Conservation (phyloP, 2,888 invertebrate genomes). For the Halictus quadricinctus region DNA sequence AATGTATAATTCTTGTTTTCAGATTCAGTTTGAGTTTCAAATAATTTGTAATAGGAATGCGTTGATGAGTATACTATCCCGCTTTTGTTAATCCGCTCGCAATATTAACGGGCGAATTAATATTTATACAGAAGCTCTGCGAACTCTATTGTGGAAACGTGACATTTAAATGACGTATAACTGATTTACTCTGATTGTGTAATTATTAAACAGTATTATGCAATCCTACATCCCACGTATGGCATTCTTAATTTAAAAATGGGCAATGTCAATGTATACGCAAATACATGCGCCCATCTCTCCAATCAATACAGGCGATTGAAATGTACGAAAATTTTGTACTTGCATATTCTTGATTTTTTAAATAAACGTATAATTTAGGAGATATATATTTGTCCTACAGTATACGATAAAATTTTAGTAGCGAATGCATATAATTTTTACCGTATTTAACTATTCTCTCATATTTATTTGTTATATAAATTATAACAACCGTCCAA, state of each 20-base stretch:
- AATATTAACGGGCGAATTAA: neutral
- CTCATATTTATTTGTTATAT: neutral
- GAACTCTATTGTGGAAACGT: neutral
- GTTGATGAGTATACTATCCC: neutral
- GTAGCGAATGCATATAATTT: neutral
- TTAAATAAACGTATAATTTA: neutral
- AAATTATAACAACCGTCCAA: too few relatives aligned
- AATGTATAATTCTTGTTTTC: neutral
- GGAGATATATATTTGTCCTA: neutral
- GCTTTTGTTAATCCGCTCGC: neutral
- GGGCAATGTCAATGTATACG: neutral
- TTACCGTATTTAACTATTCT: too few relatives aligned
- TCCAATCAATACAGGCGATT: neutral
- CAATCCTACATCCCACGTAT: neutral
- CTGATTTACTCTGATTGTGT: neutral
- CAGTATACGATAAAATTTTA: neutral
- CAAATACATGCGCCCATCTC: neutral
- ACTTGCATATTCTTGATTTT: neutral
- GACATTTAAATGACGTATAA: neutral
- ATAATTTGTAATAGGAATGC: neutral
- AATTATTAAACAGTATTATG: conserved; percentile 2
- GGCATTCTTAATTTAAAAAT: neutral
- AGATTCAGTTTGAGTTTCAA: neutral
- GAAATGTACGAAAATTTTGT: neutral
- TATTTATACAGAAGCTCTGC: neutral